These are phyloP conservation scores for Cynaeus angustus DNA, from an alignment of 2,888 invertebrate species.

Conservation along the genomic window DNA sequence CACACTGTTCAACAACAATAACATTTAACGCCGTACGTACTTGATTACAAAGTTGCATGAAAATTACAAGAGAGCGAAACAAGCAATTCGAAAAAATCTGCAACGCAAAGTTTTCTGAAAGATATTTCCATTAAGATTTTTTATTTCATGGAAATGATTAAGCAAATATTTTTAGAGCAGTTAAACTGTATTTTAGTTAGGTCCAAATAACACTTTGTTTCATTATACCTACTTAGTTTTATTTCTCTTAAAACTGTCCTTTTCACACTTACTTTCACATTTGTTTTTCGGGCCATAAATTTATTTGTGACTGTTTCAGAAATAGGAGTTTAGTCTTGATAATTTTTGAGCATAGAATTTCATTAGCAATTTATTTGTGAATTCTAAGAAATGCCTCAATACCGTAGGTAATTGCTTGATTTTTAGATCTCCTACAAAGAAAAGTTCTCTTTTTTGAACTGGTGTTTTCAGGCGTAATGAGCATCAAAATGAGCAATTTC, in stretches of 20 bases:
- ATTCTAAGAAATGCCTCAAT: neutral
- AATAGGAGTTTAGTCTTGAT: too few species aligned
- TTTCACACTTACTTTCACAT: too few species aligned
- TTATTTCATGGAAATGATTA: neutral
- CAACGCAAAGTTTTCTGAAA: slow-evolving; percentile 35
- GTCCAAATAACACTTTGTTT: too few species aligned
- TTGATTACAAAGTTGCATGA: slow-evolving; percentile 51
- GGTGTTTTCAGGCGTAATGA: slow-evolving; percentile 7
- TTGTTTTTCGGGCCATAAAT: too few species aligned
- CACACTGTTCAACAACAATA: slow-evolving; percentile 57
- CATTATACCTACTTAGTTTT: too few species aligned
- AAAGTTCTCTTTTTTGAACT: neutral
- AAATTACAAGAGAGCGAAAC: slow-evolving; percentile 54
- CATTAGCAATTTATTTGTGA: neutral
- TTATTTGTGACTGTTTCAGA: too few species aligned
- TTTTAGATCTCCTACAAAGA: neutral
- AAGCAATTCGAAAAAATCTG: slow-evolving; percentile 51
- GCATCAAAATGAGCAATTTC: slow-evolving; percentile 6
- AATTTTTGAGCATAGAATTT: neutral
- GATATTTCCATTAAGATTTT: neutral
- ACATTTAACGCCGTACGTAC: slow-evolving; percentile 58
- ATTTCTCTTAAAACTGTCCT: too few species aligned
- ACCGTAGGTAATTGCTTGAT: neutral
- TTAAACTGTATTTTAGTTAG: too few species aligned
- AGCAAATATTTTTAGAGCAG: neutral